phyloP scores from a whole-genome alignment of 1,140 invertebrate species.

The Drosophila nasuta region DNA sequence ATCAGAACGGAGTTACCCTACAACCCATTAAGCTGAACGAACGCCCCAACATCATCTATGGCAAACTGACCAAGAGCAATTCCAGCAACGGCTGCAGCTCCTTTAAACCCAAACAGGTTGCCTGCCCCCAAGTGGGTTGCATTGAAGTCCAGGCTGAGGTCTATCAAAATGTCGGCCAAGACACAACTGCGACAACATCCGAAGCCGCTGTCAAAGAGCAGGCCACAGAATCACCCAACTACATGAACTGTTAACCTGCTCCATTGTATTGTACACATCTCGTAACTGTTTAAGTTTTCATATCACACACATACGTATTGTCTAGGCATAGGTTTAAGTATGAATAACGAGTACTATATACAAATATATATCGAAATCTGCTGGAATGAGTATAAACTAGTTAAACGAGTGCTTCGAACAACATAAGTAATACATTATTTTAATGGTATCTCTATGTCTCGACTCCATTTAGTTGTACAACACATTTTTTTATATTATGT shows the following conservation, averaged over 20 bases:
- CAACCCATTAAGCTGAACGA: slow-evolving; percentile 84
- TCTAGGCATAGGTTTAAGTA: slow-evolving; percentile 33
- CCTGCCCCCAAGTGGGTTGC: slow-evolving; percentile 67
- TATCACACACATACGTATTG: slow-evolving; percentile 29
- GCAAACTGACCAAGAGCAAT: slow-evolving; percentile 70
- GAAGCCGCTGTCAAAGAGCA: slow-evolving; percentile 20
- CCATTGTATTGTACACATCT: slow-evolving; percentile 22
- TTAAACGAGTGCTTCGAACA: slow-evolving; percentile 43
- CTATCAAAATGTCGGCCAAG: slow-evolving; percentile 77
- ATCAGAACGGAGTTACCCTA: slow-evolving; percentile 78
- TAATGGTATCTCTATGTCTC: slow-evolving; percentile 23
- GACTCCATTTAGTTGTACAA: slow-evolving; percentile 25
- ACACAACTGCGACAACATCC: slow-evolving; percentile 6
- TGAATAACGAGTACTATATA: background rate
- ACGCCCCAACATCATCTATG: slow-evolving; percentile 78
- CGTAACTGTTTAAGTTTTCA: slow-evolving; percentile 30
- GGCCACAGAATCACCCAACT: slow-evolving; percentile 64
- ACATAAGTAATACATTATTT: background rate
- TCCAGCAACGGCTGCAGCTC: slow-evolving; percentile 73
- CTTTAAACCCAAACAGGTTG: slow-evolving; percentile 78
- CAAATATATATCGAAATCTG: slow-evolving; percentile 42
- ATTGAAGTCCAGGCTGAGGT: slow-evolving; percentile 79
- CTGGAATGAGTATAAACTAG: slow-evolving; percentile 81
- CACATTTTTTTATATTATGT: slow-evolving; percentile 5
- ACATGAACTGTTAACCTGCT: slow-evolving; percentile 78